Evolutionary conservation across 92 coral and sea anemone genomes (phyloP).

Genomic region (Palythoa caribaeorum): DNA sequence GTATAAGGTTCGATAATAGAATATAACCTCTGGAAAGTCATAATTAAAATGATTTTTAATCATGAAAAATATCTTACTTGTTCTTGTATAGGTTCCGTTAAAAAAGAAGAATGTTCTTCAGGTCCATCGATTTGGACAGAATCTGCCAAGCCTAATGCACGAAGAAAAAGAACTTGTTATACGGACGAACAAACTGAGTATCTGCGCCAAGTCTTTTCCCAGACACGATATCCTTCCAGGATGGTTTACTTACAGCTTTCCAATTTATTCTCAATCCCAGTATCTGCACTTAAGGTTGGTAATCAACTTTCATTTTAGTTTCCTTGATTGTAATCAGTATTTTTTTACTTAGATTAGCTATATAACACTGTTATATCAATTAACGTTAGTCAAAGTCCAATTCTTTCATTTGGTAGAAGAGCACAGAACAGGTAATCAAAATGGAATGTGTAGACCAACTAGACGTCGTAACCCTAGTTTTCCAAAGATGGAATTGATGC

Average conservation of each 20-base stretch:
- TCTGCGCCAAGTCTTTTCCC: background rate
- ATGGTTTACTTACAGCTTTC: background rate
- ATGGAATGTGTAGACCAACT: too few relatives aligned
- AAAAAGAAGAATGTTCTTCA: background rate
- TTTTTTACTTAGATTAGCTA: background rate
- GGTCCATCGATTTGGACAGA: background rate
- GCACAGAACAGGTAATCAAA: too few relatives aligned
- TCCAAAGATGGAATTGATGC: background rate
- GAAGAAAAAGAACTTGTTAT: conserved; percentile 1
- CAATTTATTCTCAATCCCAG: background rate
- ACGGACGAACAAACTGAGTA: background rate
- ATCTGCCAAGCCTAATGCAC: too few relatives aligned
- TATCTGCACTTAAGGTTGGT: conserved; percentile 5
- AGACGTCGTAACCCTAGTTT: background rate
- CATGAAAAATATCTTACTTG: background rate
- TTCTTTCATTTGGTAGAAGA: too few relatives aligned
- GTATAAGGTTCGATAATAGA: too few relatives aligned
- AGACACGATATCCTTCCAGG: background rate
- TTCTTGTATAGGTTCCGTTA: background rate
- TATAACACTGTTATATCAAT: too few relatives aligned
- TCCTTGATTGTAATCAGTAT: background rate
- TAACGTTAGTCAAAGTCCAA: too few relatives aligned
- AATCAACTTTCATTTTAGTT: background rate
- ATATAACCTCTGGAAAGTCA: background rate
- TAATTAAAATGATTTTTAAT: background rate